Percentiles rank a stretch among this genome's conserved stretches.
Conservation (phyloP, 2,797 vertebrate genomes). For the Phalloptychus januarius region DNA sequence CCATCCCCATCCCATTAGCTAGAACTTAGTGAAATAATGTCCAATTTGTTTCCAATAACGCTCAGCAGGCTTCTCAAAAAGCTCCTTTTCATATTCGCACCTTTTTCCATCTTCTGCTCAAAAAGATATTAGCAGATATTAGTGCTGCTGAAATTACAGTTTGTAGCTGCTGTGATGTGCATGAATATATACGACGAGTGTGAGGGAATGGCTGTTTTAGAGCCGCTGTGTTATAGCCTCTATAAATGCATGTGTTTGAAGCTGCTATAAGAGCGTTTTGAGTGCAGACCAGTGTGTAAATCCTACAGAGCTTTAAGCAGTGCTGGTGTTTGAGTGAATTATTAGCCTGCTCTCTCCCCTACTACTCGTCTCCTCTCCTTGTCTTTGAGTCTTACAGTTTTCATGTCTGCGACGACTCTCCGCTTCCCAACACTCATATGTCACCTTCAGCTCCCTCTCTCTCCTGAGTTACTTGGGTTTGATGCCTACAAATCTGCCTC, state of each 20-base stretch:
- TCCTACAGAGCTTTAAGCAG: constrained; percentile 43
- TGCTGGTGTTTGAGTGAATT: constrained; percentile 60
- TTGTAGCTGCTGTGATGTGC: constrained; percentile 9
- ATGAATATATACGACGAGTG: constrained; percentile 6
- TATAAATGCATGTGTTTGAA: constrained; percentile 27
- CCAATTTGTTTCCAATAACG: constrained; percentile 49
- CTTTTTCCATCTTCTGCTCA: neutral
- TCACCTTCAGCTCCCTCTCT: constrained; percentile 67
- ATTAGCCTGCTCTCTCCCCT: constrained; percentile 56
- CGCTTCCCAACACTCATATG: constrained; percentile 42
- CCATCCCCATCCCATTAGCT: constrained; percentile 68
- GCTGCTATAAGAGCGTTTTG: constrained; percentile 26
- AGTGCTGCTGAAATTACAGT: constrained; percentile 5
- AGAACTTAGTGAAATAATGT: constrained; percentile 60
- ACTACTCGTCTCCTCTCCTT: constrained; percentile 28
- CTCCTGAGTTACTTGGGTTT: constrained; percentile 45
- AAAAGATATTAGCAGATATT: constrained; percentile 3
- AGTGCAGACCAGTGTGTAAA: constrained; percentile 49
- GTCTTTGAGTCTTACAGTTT: constrained; percentile 46
- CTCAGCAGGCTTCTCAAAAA: constrained; percentile 33
- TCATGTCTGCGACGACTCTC: constrained; percentile 20
- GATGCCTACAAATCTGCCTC: constrained; percentile 57
- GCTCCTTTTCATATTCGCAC: neutral
- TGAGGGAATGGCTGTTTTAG: constrained; percentile 11
- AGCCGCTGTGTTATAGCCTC: constrained; percentile 8